Evolutionary conservation across 2,888 invertebrate species (phyloP).

Genomic region (Torymus tubicola): DNA sequence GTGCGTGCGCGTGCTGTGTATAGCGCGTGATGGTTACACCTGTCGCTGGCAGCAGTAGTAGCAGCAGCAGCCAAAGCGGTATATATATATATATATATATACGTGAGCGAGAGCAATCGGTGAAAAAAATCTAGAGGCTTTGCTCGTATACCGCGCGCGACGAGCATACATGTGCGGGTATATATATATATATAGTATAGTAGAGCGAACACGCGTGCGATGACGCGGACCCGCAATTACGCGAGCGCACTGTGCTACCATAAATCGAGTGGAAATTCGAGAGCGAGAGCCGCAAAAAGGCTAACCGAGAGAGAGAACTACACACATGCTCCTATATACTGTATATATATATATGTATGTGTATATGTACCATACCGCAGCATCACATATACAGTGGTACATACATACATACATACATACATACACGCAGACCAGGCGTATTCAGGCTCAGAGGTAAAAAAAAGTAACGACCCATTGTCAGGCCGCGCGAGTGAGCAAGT

Average conservation of each 20-base stretch:
- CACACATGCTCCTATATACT: too few species aligned
- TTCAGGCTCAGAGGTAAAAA: background rate
- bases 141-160: too few species aligned
- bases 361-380: background rate
- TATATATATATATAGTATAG: too few species aligned
- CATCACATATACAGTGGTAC: background rate
- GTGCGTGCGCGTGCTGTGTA: too few species aligned
- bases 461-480: slow-evolving; percentile 53
- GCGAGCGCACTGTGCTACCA: background rate
- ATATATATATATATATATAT: too few species aligned
- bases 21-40: too few species aligned
- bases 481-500: slow-evolving; percentile 5
- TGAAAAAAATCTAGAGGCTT: too few species aligned
- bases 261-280: slow-evolving; percentile 26
- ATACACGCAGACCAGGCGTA: background rate
- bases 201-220: background rate
- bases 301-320: background rate
- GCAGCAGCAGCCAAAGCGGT: too few species aligned
- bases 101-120: too few species aligned
- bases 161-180: too few species aligned
- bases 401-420: slow-evolving; percentile 5
- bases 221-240: background rate
- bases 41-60: too few species aligned
- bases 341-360: too few species aligned
- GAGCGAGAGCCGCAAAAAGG: slow-evolving; percentile 11